Evolutionary conservation across 2,888 invertebrate species (phyloP).

Genomic region (Andrena bucephala): DNA sequence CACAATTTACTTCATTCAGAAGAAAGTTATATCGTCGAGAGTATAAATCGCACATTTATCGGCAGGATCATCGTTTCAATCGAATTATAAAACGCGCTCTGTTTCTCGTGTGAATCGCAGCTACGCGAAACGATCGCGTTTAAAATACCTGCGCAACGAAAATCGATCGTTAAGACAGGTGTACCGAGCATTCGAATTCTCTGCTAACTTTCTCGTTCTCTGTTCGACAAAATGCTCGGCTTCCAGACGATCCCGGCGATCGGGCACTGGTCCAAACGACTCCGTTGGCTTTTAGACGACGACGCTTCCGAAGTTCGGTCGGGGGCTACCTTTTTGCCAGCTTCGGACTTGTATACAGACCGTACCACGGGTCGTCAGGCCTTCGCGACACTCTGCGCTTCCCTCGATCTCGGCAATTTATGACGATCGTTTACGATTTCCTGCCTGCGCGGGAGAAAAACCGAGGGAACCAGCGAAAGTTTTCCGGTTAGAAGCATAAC

Average conservation of each 20-base stretch:
- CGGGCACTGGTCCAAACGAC: slow-evolving; percentile 45
- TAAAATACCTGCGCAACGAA: neutral
- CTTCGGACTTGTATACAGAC: slow-evolving; percentile 22
- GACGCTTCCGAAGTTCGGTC: slow-evolving; percentile 16
- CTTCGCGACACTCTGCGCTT: slow-evolving; percentile 14
- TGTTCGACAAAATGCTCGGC: slow-evolving; percentile 15
- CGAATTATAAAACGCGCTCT: neutral
- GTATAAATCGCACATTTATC: slow-evolving; percentile 5
- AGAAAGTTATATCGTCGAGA: neutral
- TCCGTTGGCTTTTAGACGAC: slow-evolving; percentile 29
- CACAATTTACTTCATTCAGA: slow-evolving; percentile 1
- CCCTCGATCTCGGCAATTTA: slow-evolving; percentile 17
- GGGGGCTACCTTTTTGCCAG: slow-evolving; percentile 8
- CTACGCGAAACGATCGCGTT: neutral
- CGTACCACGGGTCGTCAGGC: slow-evolving; percentile 25
- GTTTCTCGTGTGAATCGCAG: neutral
- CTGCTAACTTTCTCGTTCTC: slow-evolving; percentile 21
- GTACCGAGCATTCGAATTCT: neutral
- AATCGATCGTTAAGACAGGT: slow-evolving; percentile 32
- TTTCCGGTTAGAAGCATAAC: neutral
- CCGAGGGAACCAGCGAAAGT: neutral
- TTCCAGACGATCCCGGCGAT: slow-evolving; percentile 22
- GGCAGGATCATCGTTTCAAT: slow-evolving; percentile 7
- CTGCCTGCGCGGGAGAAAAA: neutral
- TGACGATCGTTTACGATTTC: slow-evolving; percentile 26